Percentiles rank a stretch among this genome's conserved stretches.
Evolutionary conservation across 2,888 invertebrate genomes (phyloP).

Genomic region (Heliconius sara): DNA sequence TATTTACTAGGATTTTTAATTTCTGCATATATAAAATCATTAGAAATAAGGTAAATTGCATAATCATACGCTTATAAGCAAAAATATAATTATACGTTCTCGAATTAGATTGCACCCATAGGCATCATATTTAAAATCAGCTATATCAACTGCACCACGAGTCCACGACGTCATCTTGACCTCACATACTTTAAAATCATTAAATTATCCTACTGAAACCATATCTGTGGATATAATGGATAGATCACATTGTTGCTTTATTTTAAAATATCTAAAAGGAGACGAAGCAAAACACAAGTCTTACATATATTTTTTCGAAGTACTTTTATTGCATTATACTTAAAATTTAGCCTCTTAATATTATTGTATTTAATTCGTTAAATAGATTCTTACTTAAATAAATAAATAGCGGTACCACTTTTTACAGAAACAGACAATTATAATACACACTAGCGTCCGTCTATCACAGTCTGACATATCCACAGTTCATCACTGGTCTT

Average conservation of each 20-base stretch:
- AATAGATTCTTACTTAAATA: conserved; percentile 76
- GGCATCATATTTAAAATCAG: background rate
- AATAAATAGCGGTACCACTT: conserved; percentile 80
- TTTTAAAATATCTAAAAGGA: conserved; percentile 44
- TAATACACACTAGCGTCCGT: conserved; percentile 60
- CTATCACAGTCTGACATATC: conserved; percentile 72
- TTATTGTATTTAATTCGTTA: conserved; percentile 71
- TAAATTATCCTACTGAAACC: conserved; percentile 10
- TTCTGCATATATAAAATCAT: too few relatives aligned
- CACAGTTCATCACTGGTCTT: conserved; percentile 44
- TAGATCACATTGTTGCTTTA: background rate
- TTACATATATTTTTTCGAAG: conserved; percentile 56
- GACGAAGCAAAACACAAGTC: conserved; percentile 50
- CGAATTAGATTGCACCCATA: background rate
- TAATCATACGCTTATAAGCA: background rate
- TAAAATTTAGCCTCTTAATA: conserved; percentile 73
- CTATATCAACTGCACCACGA: background rate
- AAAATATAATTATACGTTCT: background rate
- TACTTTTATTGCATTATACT: conserved; percentile 69
- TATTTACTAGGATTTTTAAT: too few relatives aligned
- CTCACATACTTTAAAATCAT: conserved; percentile 32
- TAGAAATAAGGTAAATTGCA: background rate
- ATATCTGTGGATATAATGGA: background rate
- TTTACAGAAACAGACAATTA: conserved; percentile 65
- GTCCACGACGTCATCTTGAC: background rate